Evolutionary conservation across 2,888 invertebrate species (phyloP).

Genomic region (Drosophila anceps): DNA sequence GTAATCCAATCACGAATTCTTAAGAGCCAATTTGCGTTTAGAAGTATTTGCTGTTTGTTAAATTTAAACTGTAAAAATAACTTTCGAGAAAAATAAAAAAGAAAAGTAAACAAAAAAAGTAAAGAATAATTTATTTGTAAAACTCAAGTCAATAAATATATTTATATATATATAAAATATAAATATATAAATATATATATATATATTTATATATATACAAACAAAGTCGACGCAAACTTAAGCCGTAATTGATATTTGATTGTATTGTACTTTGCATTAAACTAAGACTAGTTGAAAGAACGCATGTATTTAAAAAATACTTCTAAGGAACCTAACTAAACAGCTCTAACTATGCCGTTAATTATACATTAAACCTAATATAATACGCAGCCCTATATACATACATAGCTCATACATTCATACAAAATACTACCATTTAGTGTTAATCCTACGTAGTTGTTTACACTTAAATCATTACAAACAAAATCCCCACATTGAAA

Average conservation of each 20-base stretch:
- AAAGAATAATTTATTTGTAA: conserved; percentile 65
- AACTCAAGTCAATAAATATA: conserved; percentile 69
- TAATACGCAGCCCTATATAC: conserved; percentile 60
- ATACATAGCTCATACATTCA: conserved; percentile 73
- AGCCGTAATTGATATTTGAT: conserved; percentile 57
- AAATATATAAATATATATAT: conserved; percentile 35
- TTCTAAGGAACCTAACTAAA: conserved; percentile 67
- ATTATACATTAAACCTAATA: conserved; percentile 58
- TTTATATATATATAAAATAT: conserved; percentile 25
- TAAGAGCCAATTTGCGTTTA: conserved; percentile 63
- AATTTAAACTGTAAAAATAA: conserved; percentile 33
- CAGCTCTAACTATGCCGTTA: conserved; percentile 74
- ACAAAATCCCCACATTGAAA: conserved; percentile 33
- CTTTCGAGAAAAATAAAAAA: conserved; percentile 1
- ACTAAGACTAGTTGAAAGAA: conserved; percentile 52
- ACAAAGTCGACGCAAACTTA: conserved; percentile 40
- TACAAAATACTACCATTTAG: conserved; percentile 71
- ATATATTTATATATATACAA: conserved; percentile 32
- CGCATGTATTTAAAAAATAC: conserved; percentile 77
- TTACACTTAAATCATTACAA: conserved; percentile 72
- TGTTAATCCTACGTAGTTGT: conserved; percentile 81
- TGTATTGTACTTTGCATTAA: conserved; percentile 65
- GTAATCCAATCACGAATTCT: conserved; percentile 52
- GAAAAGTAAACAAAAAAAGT: conserved; percentile 10
- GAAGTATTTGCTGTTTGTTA: conserved; percentile 47